Evolutionary conservation across 1,140 invertebrate species (phyloP), one percentile per base, ranked within the genome.

Genomic region (Brachionus plicatilis): DNA sequence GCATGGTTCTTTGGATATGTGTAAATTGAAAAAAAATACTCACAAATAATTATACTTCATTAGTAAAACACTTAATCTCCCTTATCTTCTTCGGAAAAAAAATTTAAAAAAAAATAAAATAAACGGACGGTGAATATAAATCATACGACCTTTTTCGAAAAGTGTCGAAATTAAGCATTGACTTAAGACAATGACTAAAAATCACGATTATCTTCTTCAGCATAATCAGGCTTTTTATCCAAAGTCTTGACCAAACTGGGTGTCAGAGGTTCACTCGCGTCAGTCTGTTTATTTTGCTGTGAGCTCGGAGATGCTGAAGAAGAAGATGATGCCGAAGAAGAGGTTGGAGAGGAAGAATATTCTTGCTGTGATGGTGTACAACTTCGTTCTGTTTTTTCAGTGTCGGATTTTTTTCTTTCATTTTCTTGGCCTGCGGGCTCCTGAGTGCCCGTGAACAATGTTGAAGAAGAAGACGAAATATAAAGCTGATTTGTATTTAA

Each of bases 251-350:
- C 43, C 20, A 45, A 50, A 37, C 24, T 76, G 4, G 70, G 70
- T 11, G 70, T 75, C 41, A 43, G 9, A 17, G 70, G 70, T 17
- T 75, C 70, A 9, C 17, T 50, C 14, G 43, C 20, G 29, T 50
- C 45, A 14, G 72, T 27, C 27, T 76, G 43, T 29, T 50, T 24
- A 12, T 76, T 45, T 76, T 76, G 72, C 27, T 76, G 43, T 11
- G 66, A 70, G 27, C 12, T 33, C 50, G 72, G 72, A 11, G 72
- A 76, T 3, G 72, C 72, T 76, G 72, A 76, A 27, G 72, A 76
- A 11, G 72, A 76, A 6, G 72, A 76, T 11, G 72, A 76, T 20
- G 72, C 45, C 12, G 72, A 76, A 24, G 72, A 76, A 14, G 45
- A 76, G 2, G 72, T 76, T 0, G 72, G 72, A 12, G 72, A 76